Evolutionary conservation across 2,113 vertebrate genomes (phyloP).

Genomic region (Helogale parvula): DNA sequence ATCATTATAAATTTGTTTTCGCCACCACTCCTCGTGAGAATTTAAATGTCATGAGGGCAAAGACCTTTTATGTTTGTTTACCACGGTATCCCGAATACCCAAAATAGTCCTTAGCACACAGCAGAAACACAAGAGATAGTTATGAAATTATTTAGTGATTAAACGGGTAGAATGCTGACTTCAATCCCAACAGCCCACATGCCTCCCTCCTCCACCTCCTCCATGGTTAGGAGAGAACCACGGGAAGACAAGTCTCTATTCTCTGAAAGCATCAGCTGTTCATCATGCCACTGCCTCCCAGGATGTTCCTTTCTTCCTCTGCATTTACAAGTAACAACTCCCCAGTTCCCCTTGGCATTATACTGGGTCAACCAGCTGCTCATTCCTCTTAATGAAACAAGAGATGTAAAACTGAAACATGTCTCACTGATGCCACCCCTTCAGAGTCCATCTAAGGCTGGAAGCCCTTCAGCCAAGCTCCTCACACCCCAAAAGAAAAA

Average conservation of each 20-base stretch:
- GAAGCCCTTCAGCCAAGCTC: background rate
- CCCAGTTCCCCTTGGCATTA: background rate
- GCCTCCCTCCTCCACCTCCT: background rate
- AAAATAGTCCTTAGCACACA: background rate
- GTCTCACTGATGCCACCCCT: background rate
- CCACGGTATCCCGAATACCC: background rate
- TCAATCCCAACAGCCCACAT: background rate
- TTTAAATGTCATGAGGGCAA: background rate
- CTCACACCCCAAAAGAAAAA: background rate
- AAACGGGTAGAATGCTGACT: background rate
- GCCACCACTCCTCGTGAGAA: background rate
- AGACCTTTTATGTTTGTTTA: background rate
- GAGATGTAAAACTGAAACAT: background rate
- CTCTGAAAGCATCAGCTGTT: background rate
- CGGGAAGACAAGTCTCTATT: background rate
- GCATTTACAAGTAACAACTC: conserved; percentile 54
- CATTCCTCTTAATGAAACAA: conserved; percentile 11
- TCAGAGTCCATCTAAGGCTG: background rate
- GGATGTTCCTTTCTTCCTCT: background rate
- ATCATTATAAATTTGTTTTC: background rate
- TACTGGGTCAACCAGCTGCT: conserved; percentile 7
- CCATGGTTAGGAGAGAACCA: background rate
- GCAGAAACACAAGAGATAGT: background rate
- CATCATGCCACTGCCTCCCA: background rate
- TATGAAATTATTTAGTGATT: conserved; percentile 16